A percentile compares a stretch with the other conserved stretches of the same genome.
Conservation (phyloP, 2,888 invertebrate genomes). For the Schizaphis graminum region DNA sequence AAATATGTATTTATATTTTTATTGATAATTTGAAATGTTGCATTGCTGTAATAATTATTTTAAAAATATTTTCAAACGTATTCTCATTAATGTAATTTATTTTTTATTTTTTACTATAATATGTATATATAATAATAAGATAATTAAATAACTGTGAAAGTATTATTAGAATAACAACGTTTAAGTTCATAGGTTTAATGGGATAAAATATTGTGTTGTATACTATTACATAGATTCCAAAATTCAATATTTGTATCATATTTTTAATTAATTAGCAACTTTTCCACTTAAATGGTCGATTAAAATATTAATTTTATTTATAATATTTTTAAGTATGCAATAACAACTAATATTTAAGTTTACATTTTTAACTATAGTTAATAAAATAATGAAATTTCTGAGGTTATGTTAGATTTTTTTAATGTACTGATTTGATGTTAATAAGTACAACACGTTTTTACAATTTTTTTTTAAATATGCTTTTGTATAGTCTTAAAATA, state of each 20-base stretch:
- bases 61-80: conserved; percentile 36
- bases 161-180: background rate
- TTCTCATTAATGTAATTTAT: background rate
- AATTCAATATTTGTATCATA: background rate
- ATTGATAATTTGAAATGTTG: background rate
- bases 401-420: no score
- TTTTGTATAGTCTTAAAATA: background rate
- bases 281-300: background rate
- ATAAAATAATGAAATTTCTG: background rate
- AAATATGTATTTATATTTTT: background rate
- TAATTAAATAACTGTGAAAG: background rate
- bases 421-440: background rate
- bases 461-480: background rate
- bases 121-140: background rate
- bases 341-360: background rate
- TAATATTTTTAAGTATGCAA: background rate
- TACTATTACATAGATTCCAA: background rate
- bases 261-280: background rate
- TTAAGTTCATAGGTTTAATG: background rate
- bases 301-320: background rate
- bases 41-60: background rate
- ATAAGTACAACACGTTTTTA: background rate
- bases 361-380: background rate
- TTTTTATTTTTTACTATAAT: background rate
- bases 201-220: background rate